Evolutionary conservation across 2,113 vertebrate genomes (phyloP), one percentile per base, ranked within the genome.

Genomic region (Gallinago paraguaiae): DNA sequence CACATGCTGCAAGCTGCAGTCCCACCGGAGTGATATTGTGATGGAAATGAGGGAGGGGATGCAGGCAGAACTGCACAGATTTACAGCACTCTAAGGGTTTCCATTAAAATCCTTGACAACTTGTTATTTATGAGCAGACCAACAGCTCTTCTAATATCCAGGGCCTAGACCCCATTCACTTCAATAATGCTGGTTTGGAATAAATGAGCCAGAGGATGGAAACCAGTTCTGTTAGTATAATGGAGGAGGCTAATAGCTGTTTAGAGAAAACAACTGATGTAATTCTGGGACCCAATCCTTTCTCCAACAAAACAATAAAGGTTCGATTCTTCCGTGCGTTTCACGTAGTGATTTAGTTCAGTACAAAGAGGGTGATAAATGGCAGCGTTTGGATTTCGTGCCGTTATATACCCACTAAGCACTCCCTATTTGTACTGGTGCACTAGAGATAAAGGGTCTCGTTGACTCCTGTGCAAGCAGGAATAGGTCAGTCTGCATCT

Each of bases 1-100:
- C 96, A 96, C 83, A 50, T 17, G 91, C 90, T 96, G 90, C 76
- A 51, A 69, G 91, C 70, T 82, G 45, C 13, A 4, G 61, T 96
- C 97, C 97, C 97, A 93, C 92, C 2, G 94, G 97, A 96, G 95
- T 35, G 87, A 96, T 95, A 96, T 95, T 97, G 96, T 97, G 91
- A 97, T 97, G 97, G 97, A 97, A 98, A 98, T 97, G 92, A 98
- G 96, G 89, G 91, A 92, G 90, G 96, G 86, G 93, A 93, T 88
- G 83, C 83, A 19, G 90, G 91, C 81, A 68, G 93, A 97, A 88
- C 43, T 9, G 82, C 91, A 25, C 78, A 97, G 96, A 98, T 98
- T 98, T 98, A 98, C 82, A 45, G 92, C 93, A 96, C 97, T 94
- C 95, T 63, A 63, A 95, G 90, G 92, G 90, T 92, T 97, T 95